These are phyloP conservation scores for Andricus quercusramuli DNA, from an alignment of 2,888 invertebrate species.

Conservation along the genomic window DNA sequence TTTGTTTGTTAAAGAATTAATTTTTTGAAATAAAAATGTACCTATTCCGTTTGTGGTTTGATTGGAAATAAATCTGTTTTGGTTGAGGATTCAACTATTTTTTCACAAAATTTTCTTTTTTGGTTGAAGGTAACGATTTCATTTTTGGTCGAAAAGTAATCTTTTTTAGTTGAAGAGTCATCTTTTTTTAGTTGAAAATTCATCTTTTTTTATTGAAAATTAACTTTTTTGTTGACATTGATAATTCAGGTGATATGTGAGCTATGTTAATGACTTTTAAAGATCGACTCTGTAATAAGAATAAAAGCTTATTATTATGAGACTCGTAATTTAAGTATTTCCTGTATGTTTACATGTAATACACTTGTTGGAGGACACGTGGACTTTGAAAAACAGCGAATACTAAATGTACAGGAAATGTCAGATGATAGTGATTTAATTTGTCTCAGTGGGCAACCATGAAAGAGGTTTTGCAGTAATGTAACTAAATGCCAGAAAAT, in stretches of 20 bases:
- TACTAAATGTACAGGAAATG: neutral
- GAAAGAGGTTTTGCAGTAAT: neutral
- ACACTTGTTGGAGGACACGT: neutral
- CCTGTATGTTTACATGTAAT: neutral
- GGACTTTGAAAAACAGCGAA: neutral
- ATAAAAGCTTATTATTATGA: neutral
- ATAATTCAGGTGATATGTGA: neutral
- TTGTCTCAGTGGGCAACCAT: neutral
- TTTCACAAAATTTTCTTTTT: too few species aligned
- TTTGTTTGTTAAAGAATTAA: too few species aligned
- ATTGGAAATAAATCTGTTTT: too few species aligned
- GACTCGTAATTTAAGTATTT: slow-evolving; percentile 7
- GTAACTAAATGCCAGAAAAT: neutral
- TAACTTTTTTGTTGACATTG: too few species aligned
- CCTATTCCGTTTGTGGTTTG: too few species aligned
- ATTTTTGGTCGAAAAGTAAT: too few species aligned
- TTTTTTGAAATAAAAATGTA: too few species aligned
- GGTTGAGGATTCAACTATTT: too few species aligned
- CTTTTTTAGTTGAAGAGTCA: too few species aligned
- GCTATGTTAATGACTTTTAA: slow-evolving; percentile 23
- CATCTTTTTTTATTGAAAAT: too few species aligned
- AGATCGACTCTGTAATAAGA: neutral
- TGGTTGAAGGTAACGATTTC: too few species aligned
- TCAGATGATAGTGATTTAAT: neutral
- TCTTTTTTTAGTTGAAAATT: too few species aligned